Percentiles rank a stretch among this genome's conserved stretches.
These are phyloP conservation scores for Anorthoa munda DNA, from an alignment of 2,888 invertebrate genomes.

Conservation along the genomic window DNA sequence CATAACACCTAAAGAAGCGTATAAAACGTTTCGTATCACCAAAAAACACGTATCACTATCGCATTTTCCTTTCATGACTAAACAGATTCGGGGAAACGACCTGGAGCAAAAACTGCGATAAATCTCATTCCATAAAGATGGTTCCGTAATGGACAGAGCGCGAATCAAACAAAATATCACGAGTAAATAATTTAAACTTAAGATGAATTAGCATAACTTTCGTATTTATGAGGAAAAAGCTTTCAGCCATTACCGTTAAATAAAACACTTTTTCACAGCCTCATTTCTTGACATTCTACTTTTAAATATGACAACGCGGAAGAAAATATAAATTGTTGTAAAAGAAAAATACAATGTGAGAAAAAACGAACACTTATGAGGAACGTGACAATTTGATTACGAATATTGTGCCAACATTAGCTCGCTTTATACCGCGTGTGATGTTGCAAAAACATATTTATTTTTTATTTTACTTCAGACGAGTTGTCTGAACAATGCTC, in stretches of 20 bases:
- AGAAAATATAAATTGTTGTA: slow-evolving; percentile 67
- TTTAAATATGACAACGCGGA: slow-evolving; percentile 54
- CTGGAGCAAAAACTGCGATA: slow-evolving; percentile 49
- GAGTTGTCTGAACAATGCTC: slow-evolving; percentile 26
- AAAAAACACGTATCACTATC: slow-evolving; percentile 44
- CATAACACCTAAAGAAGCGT: background rate
- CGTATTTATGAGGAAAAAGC: slow-evolving; percentile 45
- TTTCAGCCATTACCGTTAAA: slow-evolving; percentile 59
- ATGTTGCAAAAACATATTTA: slow-evolving; percentile 39
- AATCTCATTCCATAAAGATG: slow-evolving; percentile 50
- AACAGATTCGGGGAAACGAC: slow-evolving; percentile 50
- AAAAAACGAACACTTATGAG: slow-evolving; percentile 41
- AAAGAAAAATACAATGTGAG: slow-evolving; percentile 56
- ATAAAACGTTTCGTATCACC: slow-evolving; percentile 31
- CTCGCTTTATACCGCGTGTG: slow-evolving; percentile 15
- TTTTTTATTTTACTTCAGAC: slow-evolving; percentile 40
- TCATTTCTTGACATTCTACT: slow-evolving; percentile 66
- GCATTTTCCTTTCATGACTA: slow-evolving; percentile 50
- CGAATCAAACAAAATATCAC: slow-evolving; percentile 59
- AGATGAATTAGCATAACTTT: slow-evolving; percentile 58
- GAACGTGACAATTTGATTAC: slow-evolving; percentile 56
- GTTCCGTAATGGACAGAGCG: slow-evolving; percentile 55
- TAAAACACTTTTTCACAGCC: slow-evolving; percentile 69
- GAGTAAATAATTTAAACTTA: slow-evolving; percentile 56
- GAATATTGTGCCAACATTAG: slow-evolving; percentile 45